Evolutionary conservation across 2,113 vertebrate species (phyloP), one percentile per base, ranked within the genome.

Genomic region (Pleuronectes platessa): DNA sequence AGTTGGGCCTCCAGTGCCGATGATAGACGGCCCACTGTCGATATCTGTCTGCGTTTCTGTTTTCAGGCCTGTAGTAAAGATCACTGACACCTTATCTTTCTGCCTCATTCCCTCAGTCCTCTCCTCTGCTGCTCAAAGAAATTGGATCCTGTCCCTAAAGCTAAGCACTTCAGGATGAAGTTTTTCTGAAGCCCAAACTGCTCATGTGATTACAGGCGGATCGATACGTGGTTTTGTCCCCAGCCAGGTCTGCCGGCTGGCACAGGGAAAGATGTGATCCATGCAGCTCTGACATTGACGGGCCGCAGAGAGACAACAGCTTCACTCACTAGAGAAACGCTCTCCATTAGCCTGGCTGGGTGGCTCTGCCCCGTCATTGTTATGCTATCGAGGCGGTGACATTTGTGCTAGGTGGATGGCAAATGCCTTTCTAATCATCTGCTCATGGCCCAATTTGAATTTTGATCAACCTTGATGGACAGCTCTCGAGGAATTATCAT

Each of bases 161-260:
- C 89, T 85, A 90, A 92, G 77, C 89, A 91, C 92, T 93, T 92
- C 88, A 90, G 90, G 87, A 89, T 86, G 90, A 86, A 88, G 88
- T 90, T 93, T 93, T 92, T 89, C 88, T 85, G 79, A 77, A 68
- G 84, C 89, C 86, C 88, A 85, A 90, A 92, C 88, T 82, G 92
- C 90, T 93, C 81, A 79, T 89, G 90, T 90, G 92, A 93, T 93
- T 92, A 89, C 91, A 90, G 91, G 79, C 88, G 67, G 91, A 94
- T 94, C 94, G 55, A 94, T 94, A 89, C 76, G 76, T 88, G 63
- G 71, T 78, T 83, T 73, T 88, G 88, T 89, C 82, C 82, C 89
- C 74, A 78, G 89, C 92, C 88, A 79, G 85, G 86, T 84, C 79
- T 51, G 71, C 78, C 86, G 81, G 83, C 86, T 90, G 91, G 91